Conservation (phyloP, 2,888 invertebrate genomes). For the Callyntrura sp. region DNA sequence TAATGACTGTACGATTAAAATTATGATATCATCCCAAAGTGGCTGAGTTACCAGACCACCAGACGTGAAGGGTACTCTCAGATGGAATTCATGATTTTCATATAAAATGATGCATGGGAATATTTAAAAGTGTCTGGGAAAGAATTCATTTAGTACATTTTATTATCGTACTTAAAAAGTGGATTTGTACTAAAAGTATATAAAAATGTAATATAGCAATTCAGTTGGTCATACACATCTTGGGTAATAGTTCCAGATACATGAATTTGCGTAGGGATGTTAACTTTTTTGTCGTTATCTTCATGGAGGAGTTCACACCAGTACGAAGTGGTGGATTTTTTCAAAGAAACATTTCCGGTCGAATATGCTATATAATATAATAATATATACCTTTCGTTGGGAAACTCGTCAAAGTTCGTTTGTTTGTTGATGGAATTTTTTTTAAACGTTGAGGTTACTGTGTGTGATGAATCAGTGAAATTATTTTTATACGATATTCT, state of each 20-base stretch:
- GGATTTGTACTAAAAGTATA: not conserved
- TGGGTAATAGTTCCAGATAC: not conserved
- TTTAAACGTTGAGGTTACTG: no score
- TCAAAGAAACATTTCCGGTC: constrained; percentile 33
- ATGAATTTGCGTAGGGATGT: not conserved
- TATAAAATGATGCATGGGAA: not conserved
- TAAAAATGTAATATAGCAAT: not conserved
- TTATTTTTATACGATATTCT: not conserved
- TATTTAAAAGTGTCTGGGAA: constrained; percentile 4
- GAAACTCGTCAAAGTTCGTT: not conserved
- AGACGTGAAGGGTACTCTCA: no score
- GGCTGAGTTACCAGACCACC: not conserved
- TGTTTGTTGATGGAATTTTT: no score
- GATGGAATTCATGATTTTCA: no score
- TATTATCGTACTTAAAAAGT: not conserved
- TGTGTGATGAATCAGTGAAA: not conserved
- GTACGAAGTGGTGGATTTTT: not conserved
- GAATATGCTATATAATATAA: not conserved
- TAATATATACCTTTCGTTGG: not conserved
- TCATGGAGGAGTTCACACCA: constrained; percentile 30
- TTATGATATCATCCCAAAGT: not conserved
- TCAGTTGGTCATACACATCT: not conserved
- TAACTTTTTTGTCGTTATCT: not conserved
- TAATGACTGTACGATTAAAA: no score
- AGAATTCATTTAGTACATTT: not conserved